Percentiles rank a stretch among this genome's conserved stretches.
Conservation (phyloP, 1,140 invertebrate genomes). For the Oncopeltus fasciatus region DNA sequence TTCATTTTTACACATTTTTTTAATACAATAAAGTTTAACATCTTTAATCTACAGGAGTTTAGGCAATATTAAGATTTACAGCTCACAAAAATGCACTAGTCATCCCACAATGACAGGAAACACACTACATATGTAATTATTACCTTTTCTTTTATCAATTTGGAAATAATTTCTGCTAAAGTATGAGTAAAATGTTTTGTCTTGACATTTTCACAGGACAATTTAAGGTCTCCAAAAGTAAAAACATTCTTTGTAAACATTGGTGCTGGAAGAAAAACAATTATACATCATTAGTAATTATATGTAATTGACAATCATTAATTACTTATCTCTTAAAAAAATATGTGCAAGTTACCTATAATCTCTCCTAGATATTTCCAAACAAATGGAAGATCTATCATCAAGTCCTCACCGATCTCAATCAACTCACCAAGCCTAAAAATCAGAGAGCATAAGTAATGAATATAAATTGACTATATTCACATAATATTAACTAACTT, state of each 20-base stretch:
- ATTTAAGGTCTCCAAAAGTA: neutral
- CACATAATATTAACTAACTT: no score
- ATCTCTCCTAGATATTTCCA: slow-evolving; percentile 52
- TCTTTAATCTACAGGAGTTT: no score
- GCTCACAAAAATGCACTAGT: no score
- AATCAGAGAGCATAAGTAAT: no score
- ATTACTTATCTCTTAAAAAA: no score
- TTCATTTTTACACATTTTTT: no score
- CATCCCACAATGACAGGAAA: neutral
- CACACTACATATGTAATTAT: neutral
- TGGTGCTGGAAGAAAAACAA: neutral
- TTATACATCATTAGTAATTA: no score
- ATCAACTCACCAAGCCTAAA: slow-evolving; percentile 13
- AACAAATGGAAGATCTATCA: slow-evolving; percentile 60
- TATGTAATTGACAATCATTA: no score
- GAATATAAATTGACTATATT: no score
- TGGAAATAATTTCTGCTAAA: neutral
- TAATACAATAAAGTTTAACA: no score
- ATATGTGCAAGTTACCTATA: slow-evolving; percentile 11
- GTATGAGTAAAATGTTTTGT: neutral
- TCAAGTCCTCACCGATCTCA: slow-evolving; percentile 38
- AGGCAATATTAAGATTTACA: no score
- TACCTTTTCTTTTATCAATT: neutral
- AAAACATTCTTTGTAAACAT: neutral
- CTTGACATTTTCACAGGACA: neutral